Evolutionary conservation across 2,888 invertebrate species (phyloP).

Genomic region (Frankliniella intonsa): DNA sequence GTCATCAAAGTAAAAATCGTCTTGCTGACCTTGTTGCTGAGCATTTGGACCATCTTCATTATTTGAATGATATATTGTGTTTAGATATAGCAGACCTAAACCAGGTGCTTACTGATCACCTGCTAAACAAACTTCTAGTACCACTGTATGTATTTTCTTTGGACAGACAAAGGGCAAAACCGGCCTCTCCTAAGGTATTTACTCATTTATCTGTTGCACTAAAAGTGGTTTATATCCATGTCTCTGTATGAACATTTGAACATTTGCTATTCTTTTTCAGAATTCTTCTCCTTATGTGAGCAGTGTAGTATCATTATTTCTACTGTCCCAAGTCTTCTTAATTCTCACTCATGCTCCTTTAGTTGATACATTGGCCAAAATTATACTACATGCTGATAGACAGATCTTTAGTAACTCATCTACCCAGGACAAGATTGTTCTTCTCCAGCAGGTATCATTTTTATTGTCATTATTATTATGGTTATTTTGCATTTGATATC

Average conservation of each 20-base stretch:
- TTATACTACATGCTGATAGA: conserved; percentile 62
- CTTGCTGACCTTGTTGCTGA: conserved; percentile 93
- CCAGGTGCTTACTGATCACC: conserved; percentile 88
- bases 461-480: conserved; percentile 27
- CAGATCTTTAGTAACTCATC: neutral
- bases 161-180: neutral
- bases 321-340: conserved; percentile 90
- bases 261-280: conserved; percentile 35
- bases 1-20: conserved; percentile 85
- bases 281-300: conserved; percentile 70
- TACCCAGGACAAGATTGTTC: conserved; percentile 8
- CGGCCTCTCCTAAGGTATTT: conserved; percentile 44
- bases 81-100: conserved; percentile 89
- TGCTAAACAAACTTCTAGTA: conserved; percentile 85
- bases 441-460: neutral
- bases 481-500: conserved; percentile 28
- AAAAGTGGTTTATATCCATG: conserved; percentile 29
- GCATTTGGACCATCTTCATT: conserved; percentile 95
- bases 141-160: conserved; percentile 88
- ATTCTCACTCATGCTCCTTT: conserved; percentile 88
- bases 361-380: conserved; percentile 84
- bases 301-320: conserved; percentile 83
- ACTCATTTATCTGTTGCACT: conserved; percentile 48
- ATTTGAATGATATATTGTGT: conserved; percentile 92
- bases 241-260: neutral